These are phyloP conservation scores for Tachina grossa DNA, from an alignment of 2,888 invertebrate genomes.

Conservation along the genomic window DNA sequence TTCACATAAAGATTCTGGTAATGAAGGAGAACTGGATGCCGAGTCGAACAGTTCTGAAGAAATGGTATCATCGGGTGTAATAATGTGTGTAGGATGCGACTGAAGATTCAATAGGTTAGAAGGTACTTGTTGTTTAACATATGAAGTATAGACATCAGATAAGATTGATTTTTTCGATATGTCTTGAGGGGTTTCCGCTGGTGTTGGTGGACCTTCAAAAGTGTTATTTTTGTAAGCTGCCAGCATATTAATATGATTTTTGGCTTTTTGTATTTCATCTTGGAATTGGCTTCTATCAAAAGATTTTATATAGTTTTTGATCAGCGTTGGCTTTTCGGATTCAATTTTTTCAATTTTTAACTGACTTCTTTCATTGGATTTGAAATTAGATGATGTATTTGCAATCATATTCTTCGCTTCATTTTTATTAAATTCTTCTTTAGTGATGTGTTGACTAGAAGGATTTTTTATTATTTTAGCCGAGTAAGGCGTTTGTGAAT, in stretches of 20 bases:
- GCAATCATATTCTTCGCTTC: not conserved
- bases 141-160: constrained; percentile 75
- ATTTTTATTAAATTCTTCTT: not conserved
- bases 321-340: not conserved
- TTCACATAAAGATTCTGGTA: constrained; percentile 77
- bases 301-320: constrained; percentile 31
- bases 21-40: constrained; percentile 74
- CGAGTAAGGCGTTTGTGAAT: not conserved
- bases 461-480: not conserved
- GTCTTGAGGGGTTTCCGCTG: constrained; percentile 31
- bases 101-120: constrained; percentile 23
- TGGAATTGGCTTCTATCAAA: constrained; percentile 31
- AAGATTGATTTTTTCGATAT: constrained; percentile 67
- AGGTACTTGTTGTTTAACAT: constrained; percentile 76
- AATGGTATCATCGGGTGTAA: constrained; percentile 69
- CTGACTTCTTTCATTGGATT: not conserved
- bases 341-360: not conserved
- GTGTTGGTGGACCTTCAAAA: constrained; percentile 24
- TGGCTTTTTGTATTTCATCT: constrained; percentile 2
- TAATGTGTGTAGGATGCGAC: constrained; percentile 1
- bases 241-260: not conserved
- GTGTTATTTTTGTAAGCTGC: not conserved
- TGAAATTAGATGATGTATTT: not conserved
- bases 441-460: not conserved
- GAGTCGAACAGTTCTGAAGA: constrained; percentile 57